These are phyloP conservation scores for Hypomecis punctinalis DNA, from an alignment of 2,888 invertebrate species.

Conservation along the genomic window DNA sequence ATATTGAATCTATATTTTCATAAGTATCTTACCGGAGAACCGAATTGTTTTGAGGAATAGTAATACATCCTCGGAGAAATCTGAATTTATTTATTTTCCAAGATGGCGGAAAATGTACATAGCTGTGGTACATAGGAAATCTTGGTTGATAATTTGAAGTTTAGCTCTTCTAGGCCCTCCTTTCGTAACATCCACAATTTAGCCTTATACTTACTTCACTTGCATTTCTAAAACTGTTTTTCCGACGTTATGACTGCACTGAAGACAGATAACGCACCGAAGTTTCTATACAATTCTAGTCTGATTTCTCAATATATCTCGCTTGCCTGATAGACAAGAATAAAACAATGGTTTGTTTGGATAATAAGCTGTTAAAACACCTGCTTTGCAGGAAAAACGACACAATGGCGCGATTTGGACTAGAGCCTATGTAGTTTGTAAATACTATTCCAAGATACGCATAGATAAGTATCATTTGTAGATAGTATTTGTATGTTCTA, in stretches of 20 bases:
- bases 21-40: background rate
- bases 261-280: background rate
- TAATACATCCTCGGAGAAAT: too few relatives aligned
- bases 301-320: slow-evolving; percentile 15
- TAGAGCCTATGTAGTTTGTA: slow-evolving; percentile 43
- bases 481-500: too few relatives aligned
- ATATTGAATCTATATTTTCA: background rate
- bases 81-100: background rate
- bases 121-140: too few relatives aligned
- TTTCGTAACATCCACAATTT: too few relatives aligned
- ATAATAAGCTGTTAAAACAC: slow-evolving; percentile 42
- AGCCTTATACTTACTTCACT: too few relatives aligned
- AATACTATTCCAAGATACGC: slow-evolving; percentile 26
- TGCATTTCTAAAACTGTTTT: too few relatives aligned
- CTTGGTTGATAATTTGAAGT: background rate
- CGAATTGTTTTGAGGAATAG: background rate
- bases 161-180: background rate
- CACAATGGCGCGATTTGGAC: slow-evolving; percentile 40
- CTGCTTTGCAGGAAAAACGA: slow-evolving; percentile 50
- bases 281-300: background rate
- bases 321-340: slow-evolving; percentile 10
- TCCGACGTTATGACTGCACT: too few relatives aligned
- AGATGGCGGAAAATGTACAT: background rate
- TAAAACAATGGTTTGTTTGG: slow-evolving; percentile 53
- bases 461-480: background rate